Base-by-base conservation (phyloP, 2,113 vertebrate species). In the Otis tarda region DNA sequence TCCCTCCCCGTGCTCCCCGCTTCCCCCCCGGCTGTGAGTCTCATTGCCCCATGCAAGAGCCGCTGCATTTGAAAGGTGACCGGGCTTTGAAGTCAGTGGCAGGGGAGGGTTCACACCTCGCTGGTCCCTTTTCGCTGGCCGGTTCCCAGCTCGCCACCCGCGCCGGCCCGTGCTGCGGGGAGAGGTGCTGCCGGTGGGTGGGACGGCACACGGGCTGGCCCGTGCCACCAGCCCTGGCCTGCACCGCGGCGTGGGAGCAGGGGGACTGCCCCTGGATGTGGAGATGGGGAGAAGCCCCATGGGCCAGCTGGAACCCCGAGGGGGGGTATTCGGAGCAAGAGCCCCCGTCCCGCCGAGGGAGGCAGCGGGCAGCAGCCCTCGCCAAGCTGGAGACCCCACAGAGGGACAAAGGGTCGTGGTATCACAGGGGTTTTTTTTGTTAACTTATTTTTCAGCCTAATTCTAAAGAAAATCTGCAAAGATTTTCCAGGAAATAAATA, bases 231-330 rank as follows among this genome's bases (percentile, higher is more conserved):
- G 9, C 18, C 19, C 35, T 0, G 25, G 71, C 50, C 74, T 15
- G 7, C 68, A 27, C 69, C 7, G 0, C 1, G 18, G 23, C 31
- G 0, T 17, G 17, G 39, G 63, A 27, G 9, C 74, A 3, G 31
- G 0, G 0, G 31, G 19, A 74, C 3, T 0, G 0, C 15, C 56
- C 73, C 7, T 5, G 4, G 1, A 1, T 1, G 9, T n/a, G 60
- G 67, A 9, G 35, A 7, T 3, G 31, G 52, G 27, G 6, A 9
- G n/a, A 8, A 82, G 33, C 28, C 27, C 41, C 11, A 0, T 7
- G 75, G 45, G 52, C 8, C 37, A 30, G 10, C 31, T 0, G 0
- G 45, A 39, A 25, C 10, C 14, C 19, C 3, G 0, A 49, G 28
- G 8, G 14, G 8, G 22, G 7, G 37, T 18, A 61, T 6, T 18